Percentiles rank a stretch among this genome's conserved stretches.
These are phyloP conservation scores for Athalia rosae DNA, from an alignment of 2,888 invertebrate species.

Conservation along the genomic window DNA sequence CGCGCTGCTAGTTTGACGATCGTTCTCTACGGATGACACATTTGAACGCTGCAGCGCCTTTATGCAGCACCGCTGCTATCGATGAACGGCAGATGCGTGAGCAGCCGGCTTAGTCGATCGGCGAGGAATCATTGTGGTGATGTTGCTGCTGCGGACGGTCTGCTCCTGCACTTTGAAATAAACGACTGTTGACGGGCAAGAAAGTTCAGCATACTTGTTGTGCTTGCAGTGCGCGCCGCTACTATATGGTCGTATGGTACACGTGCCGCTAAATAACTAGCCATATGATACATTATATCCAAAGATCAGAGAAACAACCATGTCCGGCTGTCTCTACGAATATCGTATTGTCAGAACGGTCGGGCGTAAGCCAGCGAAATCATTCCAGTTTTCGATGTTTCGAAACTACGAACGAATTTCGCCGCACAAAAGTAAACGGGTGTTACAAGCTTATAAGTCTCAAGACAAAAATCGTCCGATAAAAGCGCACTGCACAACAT, in stretches of 20 bases:
- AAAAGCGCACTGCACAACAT: too few relatives aligned
- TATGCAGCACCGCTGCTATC: constrained; percentile 22
- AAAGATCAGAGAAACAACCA: not conserved
- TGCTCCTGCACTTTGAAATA: constrained; percentile 46
- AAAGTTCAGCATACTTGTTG: not conserved
- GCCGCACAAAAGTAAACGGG: too few relatives aligned
- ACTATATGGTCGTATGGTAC: not conserved
- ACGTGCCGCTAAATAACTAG: not conserved
- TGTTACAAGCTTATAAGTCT: too few relatives aligned
- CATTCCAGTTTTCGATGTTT: too few relatives aligned
- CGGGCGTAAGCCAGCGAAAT: too few relatives aligned
- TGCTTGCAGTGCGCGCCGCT: not conserved
- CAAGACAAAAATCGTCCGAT: too few relatives aligned
- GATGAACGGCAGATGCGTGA: constrained; percentile 57
- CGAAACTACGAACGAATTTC: too few relatives aligned
- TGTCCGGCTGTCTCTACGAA: not conserved
- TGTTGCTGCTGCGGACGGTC: constrained; percentile 44
- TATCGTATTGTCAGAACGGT: too few relatives aligned
- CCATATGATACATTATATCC: not conserved
- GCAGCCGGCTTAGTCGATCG: constrained; percentile 60
- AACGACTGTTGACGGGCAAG: constrained; percentile 16
- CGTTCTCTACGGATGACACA: constrained; percentile 19
- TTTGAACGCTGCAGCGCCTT: constrained; percentile 42
- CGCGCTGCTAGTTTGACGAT: not conserved
- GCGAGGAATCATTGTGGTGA: constrained; percentile 45